These are phyloP conservation scores for Bungarus multicinctus DNA, from an alignment of 2,113 vertebrate genomes.

Conservation along the genomic window DNA sequence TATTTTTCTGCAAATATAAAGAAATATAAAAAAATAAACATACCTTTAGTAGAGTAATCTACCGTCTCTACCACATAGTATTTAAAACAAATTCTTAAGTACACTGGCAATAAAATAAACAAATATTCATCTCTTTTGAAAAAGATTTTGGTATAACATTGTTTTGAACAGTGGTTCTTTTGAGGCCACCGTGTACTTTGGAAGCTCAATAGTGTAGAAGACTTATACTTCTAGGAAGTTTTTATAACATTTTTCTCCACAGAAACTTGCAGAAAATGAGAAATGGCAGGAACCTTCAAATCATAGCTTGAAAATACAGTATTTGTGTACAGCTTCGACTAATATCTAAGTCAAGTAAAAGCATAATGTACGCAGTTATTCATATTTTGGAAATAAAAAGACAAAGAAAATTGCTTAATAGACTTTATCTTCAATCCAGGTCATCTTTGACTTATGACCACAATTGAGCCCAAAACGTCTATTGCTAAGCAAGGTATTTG, in stretches of 20 bases:
- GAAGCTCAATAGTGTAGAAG: background rate
- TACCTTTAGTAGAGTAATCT: too few relatives aligned
- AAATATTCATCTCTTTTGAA: too few relatives aligned
- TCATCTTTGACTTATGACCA: too few relatives aligned
- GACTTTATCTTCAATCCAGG: background rate
- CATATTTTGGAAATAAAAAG: background rate
- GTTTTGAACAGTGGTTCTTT: background rate
- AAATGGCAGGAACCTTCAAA: background rate
- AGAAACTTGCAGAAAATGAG: too few relatives aligned
- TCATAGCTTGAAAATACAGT: background rate
- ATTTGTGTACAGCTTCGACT: background rate
- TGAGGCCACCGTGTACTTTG: background rate
- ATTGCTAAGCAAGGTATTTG: too few relatives aligned
- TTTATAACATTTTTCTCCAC: background rate
- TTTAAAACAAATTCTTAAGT: too few relatives aligned
- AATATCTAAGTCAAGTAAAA: slow-evolving; percentile 5
- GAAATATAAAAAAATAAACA: too few relatives aligned
- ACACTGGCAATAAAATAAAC: too few relatives aligned
- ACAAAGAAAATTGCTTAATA: background rate
- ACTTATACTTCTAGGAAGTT: background rate
- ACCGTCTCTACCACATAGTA: too few relatives aligned
- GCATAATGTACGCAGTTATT: slow-evolving; percentile 8
- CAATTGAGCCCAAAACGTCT: too few relatives aligned
- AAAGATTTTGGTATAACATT: too few relatives aligned
- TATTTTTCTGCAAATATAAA: too few relatives aligned